Conservation (phyloP, 2,113 vertebrate genomes). For the Archilochus colubris region DNA sequence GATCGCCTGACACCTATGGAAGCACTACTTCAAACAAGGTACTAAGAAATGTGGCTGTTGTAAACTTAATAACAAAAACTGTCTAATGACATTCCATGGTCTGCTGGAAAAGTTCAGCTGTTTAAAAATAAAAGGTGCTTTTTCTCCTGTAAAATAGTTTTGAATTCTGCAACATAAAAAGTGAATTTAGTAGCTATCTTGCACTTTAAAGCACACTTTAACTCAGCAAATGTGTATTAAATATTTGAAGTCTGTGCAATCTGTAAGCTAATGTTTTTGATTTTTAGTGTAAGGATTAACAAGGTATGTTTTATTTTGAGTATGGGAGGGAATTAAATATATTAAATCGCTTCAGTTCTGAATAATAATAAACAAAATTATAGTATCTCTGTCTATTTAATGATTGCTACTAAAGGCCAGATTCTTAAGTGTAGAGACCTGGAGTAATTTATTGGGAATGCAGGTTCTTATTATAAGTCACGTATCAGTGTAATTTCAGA, state of each 20-base stretch:
- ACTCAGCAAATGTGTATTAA: background rate
- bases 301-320: background rate
- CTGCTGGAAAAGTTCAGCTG: background rate
- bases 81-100: background rate
- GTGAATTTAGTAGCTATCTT: background rate
- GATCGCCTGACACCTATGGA: conserved; percentile 95
- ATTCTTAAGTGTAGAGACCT: background rate
- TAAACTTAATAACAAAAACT: background rate
- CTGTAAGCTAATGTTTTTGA: background rate
- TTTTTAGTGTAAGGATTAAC: background rate
- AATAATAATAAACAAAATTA: background rate
- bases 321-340: background rate
- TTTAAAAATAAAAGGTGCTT: background rate
- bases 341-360: background rate
- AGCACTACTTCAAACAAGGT: conserved; percentile 96
- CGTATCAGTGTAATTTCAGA: background rate
- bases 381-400: background rate
- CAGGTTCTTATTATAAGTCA: background rate
- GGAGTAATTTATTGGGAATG: background rate
- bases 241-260: background rate
- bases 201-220: background rate
- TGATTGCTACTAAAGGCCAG: background rate
- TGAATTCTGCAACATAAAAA: background rate
- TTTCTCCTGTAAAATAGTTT: background rate
- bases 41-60: background rate